Percentiles rank a stretch among this genome's conserved stretches.
Conservation (phyloP, 92 coral and sea anemone species). For the Hydrozoanthus gracilis region DNA sequence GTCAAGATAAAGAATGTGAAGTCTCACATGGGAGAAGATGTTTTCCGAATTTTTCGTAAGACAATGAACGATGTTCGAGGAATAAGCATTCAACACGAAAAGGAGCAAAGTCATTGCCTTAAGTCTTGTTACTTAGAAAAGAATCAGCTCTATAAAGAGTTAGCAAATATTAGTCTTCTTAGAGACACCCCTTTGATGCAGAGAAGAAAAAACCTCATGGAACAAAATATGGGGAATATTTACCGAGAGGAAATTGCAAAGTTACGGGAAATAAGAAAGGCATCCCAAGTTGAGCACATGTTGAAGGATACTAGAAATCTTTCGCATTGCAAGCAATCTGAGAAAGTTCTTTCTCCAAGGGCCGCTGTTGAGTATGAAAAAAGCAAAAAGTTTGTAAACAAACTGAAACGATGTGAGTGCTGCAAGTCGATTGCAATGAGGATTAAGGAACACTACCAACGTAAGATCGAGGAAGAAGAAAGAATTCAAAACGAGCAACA, state of each 20-base stretch:
- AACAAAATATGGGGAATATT: conserved; percentile 22
- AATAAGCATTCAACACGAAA: conserved; percentile 70
- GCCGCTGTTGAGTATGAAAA: conserved; percentile 19
- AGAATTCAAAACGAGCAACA: conserved; percentile 46
- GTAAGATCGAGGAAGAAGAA: conserved; percentile 47
- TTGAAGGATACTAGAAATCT: background rate
- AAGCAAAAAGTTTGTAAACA: conserved; percentile 52
- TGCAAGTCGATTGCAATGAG: conserved; percentile 77
- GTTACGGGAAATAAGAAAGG: conserved; percentile 1
- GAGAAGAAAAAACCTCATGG: background rate
- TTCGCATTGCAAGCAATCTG: background rate
- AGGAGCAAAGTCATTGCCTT: conserved; percentile 64
- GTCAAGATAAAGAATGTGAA: conserved; percentile 70
- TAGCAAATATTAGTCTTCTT: conserved; percentile 61
- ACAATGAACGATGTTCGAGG: conserved; percentile 70
- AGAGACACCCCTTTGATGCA: conserved; percentile 44
- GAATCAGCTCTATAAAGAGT: conserved; percentile 79
- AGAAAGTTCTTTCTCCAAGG: conserved; percentile 15
- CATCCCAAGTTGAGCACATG: background rate
- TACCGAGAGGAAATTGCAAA: conserved; percentile 27
- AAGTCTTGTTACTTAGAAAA: conserved; percentile 77
- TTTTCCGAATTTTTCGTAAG: conserved; percentile 83
- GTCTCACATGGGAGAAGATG: conserved; percentile 77
- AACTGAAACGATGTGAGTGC: conserved; percentile 80
- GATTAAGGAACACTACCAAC: conserved; percentile 50